Evolutionary conservation across 1,140 invertebrate species (phyloP), one percentile per base, ranked within the genome.

Genomic region (Drosophila nikananu): DNA sequence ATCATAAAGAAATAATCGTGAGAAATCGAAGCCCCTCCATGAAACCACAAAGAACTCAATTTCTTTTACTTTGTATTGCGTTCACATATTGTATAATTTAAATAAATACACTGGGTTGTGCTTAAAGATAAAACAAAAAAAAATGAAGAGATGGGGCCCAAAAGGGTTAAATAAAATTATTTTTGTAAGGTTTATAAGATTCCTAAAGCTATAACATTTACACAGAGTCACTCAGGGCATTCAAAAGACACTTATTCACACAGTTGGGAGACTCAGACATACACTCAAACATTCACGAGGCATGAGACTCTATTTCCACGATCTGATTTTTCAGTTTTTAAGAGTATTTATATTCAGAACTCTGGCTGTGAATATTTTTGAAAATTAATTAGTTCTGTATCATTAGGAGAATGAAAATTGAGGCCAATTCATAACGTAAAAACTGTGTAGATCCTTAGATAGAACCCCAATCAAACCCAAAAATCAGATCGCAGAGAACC

Each of bases 71-170:
- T 27, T 63, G 44, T 62, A 66, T 66, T 66, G 41, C 63, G 9
- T 62, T 66, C 41, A 54, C 61, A 51, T 64, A 60, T 46, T 27
- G 15, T 27, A 27, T 51, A 71, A 65, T 67, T 84, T 49, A 52
- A 76, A 86, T 86, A 79, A 86, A 86, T 82, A 86, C 65, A 79
- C 25, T 12, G 48, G 37, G 37, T 19, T 54, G 23, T 52, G 27
- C 80, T 82, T 82, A 84, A 23, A 39, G 42, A 37, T 37, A 66
- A 66, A 66, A 10, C 37, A 65, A 74, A 84, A 77, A 80, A 80
- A 37, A 44, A 23, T 4, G 15, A 1, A 25, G 9, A 19, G n/a
- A 12, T 7, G 27, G 17, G n/a, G 10, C 3, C 21, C 5, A 12
- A 60, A 5, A 4, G 37, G 32, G 3, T 48, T 21, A 4, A 6